Percentiles rank a stretch among this genome's conserved stretches.
phyloP scores from a whole-genome alignment of 2,797 vertebrate species.

The Poecilia gillii region DNA sequence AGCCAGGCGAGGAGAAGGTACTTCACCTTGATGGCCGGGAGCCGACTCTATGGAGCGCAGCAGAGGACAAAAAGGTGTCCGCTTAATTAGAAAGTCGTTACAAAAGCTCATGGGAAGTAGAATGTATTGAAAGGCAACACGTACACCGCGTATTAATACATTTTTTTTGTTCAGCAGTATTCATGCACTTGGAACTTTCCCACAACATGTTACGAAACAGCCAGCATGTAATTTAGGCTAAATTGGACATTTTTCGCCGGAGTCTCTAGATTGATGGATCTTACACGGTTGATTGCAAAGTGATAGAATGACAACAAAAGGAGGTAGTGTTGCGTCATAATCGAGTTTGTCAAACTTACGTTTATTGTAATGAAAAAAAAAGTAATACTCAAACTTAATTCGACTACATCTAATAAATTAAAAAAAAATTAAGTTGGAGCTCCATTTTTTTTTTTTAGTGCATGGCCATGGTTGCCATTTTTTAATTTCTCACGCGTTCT shows the following conservation, averaged over 20 bases:
- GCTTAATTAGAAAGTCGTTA: not conserved
- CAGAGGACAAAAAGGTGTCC: not conserved
- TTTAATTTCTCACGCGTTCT: not conserved
- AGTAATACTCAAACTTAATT: no score
- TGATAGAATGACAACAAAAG: not conserved
- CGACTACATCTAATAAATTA: no score
- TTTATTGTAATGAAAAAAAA: no score
- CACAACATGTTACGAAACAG: not conserved
- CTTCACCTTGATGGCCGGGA: conserved; percentile 93
- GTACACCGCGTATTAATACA: no score
- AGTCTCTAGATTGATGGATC: no score
- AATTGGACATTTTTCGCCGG: no score
- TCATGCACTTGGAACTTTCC: not conserved
- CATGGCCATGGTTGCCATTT: not conserved
- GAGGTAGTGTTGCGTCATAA: no score
- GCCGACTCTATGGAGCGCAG: conserved; percentile 81
- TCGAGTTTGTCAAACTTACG: no score
- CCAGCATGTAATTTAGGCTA: no score
- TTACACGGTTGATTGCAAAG: not conserved
- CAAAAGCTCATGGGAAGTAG: not conserved
- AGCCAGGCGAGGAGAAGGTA: conserved; percentile 94
- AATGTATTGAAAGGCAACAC: not conserved
- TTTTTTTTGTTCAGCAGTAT: not conserved
- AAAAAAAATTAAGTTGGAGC: no score
- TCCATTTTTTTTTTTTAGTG: no score